Evolutionary conservation across 2,113 vertebrate genomes (phyloP).

Genomic region (Asarcornis scutulata): DNA sequence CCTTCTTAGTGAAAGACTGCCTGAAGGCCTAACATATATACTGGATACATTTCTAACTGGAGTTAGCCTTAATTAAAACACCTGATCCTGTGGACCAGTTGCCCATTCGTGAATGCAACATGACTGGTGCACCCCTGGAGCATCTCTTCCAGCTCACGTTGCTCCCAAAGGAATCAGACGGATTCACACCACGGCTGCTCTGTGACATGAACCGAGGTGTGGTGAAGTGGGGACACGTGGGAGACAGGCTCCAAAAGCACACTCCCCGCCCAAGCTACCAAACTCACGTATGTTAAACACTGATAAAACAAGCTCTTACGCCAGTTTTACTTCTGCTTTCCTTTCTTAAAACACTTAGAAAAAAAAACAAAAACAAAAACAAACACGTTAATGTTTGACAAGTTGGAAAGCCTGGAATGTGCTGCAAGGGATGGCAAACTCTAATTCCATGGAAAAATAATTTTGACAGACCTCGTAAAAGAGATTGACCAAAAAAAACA

Average conservation of each 20-base stretch:
- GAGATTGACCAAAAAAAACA: neutral
- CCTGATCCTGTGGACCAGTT: neutral
- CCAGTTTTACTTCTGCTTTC: neutral
- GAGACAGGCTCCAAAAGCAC: neutral
- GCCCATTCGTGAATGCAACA: neutral
- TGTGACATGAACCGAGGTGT: accelerated
- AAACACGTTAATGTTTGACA: neutral
- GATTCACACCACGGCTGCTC: neutral
- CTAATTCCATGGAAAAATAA: neutral
- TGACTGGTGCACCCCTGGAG: neutral
- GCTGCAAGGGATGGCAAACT: neutral
- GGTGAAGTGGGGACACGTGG: neutral
- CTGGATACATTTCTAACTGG: neutral
- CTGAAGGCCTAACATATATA: neutral
- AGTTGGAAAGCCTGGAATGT: neutral
- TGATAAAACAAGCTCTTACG: neutral
- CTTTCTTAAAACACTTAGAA: neutral
- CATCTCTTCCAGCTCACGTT: neutral
- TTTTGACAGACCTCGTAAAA: neutral
- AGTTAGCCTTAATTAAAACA: neutral
- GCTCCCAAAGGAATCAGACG: neutral
- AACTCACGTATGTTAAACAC: neutral
- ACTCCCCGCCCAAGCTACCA: neutral
- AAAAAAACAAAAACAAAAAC: neutral
- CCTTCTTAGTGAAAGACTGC: neutral